Evolutionary conservation across 2,797 vertebrate species (phyloP).

Genomic region (Pygocentrus nattereri): DNA sequence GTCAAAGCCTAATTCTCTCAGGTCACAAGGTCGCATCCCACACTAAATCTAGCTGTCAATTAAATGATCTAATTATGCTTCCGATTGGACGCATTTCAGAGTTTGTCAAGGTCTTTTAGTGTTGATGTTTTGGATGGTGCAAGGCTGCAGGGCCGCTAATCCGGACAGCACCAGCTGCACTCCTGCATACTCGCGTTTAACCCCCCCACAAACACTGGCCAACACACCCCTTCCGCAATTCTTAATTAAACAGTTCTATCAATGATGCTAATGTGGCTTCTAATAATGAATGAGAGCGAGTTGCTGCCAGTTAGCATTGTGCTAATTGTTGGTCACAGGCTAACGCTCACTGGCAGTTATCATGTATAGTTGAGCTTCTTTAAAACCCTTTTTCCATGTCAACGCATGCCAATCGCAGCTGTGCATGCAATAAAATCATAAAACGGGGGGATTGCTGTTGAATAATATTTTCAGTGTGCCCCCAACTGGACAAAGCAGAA

Average conservation of each 20-base stretch:
- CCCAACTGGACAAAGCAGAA: slow-evolving; percentile 44
- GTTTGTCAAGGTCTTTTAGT: slow-evolving; percentile 75
- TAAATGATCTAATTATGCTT: slow-evolving; percentile 70
- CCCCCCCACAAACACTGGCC: not conserved
- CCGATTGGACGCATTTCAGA: slow-evolving; percentile 68
- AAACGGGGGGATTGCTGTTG: not conserved
- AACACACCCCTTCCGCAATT: not conserved
- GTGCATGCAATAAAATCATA: not conserved
- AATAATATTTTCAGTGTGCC: slow-evolving; percentile 21
- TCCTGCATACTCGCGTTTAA: not conserved
- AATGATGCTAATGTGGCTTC: not conserved
- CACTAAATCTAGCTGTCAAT: slow-evolving; percentile 72
- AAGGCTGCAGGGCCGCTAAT: slow-evolving; percentile 11
- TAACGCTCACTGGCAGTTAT: not conserved
- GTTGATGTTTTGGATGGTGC: slow-evolving; percentile 55
- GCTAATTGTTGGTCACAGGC: not conserved
- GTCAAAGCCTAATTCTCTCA: slow-evolving; percentile 65
- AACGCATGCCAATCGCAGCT: not conserved
- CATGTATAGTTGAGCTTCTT: not conserved
- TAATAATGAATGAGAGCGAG: not conserved
- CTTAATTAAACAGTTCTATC: not conserved
- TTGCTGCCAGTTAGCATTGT: not conserved
- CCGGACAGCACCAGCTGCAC: slow-evolving; percentile 6
- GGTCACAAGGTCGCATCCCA: slow-evolving; percentile 67
- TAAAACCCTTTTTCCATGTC: not conserved